Evolutionary conservation across 53 echinoderm and acorn worm species (phyloP).

Genomic region (Glandiceps talaboti): DNA sequence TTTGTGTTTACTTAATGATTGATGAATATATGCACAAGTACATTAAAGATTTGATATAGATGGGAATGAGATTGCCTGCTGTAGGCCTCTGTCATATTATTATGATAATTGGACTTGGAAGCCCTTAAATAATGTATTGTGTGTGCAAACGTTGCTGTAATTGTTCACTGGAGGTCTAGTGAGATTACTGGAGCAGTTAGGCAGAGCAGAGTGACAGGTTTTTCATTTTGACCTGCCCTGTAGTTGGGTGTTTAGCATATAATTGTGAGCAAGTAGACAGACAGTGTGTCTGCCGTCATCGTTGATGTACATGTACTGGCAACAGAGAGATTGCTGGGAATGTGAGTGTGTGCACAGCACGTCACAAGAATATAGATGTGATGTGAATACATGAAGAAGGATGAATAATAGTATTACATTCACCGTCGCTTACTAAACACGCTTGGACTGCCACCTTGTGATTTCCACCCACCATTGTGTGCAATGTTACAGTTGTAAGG

Average conservation of each 20-base stretch:
- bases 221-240: not conserved
- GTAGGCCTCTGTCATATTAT: not conserved
- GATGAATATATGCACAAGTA: no score
- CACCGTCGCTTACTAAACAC: no score
- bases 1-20: no score
- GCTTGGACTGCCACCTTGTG: not conserved
- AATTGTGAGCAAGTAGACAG: no score
- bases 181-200: not conserved
- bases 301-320: no score
- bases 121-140: not conserved
- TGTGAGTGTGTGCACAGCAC: no score
- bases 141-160: not conserved
- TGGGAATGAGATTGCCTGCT: not conserved
- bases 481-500: not conserved
- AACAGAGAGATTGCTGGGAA: not conserved
- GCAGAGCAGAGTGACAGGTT: not conserved
- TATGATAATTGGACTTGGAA: not conserved
- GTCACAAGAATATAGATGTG: not conserved
- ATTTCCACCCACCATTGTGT: not conserved
- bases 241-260: no score
- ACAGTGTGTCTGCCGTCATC: not conserved
- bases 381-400: not conserved
- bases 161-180: not conserved
- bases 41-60: no score
- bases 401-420: not conserved